These are phyloP conservation scores for Toxotes lorentzi DNA, from an alignment of 2,797 vertebrate species.

Conservation along the genomic window DNA sequence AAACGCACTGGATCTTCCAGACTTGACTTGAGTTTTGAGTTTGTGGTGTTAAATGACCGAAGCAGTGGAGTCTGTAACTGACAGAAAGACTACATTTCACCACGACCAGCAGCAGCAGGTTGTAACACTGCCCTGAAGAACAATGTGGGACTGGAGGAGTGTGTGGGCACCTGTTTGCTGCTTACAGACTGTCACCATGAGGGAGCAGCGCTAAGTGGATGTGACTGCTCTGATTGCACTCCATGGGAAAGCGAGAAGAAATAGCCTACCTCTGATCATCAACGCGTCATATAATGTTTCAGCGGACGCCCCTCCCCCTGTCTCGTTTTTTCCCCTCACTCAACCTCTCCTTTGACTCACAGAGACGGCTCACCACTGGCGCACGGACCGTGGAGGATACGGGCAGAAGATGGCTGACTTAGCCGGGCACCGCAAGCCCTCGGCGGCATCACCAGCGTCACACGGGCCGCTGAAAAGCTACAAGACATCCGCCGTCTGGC, in stretches of 20 bases:
- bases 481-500: slow-evolving; percentile 80
- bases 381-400: slow-evolving; percentile 86
- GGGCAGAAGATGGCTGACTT: slow-evolving; percentile 96
- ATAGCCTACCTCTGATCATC: slow-evolving; percentile 85
- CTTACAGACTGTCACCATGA: slow-evolving; percentile 48
- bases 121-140: slow-evolving; percentile 19
- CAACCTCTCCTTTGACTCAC: slow-evolving; percentile 90
- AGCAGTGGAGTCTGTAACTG: slow-evolving; percentile 12
- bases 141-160: slow-evolving; percentile 13
- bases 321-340: slow-evolving; percentile 83
- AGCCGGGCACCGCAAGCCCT: slow-evolving; percentile 86
- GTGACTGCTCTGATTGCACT: slow-evolving; percentile 75
- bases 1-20: not conserved
- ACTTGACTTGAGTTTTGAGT: not conserved
- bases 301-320: slow-evolving; percentile 91
- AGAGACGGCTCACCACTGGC: slow-evolving; percentile 90
- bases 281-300: slow-evolving; percentile 90
- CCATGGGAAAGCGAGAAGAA: slow-evolving; percentile 84
- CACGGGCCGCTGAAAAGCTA: slow-evolving; percentile 78
- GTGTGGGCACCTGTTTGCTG: slow-evolving; percentile 78
- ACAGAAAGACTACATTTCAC: not conserved
- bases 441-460: slow-evolving; percentile 83
- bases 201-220: slow-evolving; percentile 67
- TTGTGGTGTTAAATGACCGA: not conserved
- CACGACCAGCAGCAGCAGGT: slow-evolving; percentile 1